Percentiles rank a stretch among this genome's conserved stretches.
phyloP scores from a whole-genome alignment of 1,140 invertebrate genomes.

The Thaumetopoea pityocampa region DNA sequence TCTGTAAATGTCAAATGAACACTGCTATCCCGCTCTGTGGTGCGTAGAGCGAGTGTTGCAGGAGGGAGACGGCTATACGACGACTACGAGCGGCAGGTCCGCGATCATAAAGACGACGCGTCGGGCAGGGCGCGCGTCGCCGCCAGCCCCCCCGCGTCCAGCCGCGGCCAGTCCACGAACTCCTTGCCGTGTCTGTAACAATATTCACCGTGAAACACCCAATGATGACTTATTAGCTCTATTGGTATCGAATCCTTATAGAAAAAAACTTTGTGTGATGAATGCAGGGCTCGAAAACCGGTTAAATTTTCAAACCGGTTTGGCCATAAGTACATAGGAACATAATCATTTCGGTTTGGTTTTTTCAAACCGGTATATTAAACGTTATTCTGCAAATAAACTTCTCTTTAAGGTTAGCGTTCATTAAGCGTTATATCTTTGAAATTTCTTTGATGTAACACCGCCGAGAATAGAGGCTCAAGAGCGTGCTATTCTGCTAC shows the following conservation, averaged over 20 bases:
- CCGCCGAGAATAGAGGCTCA: too few species aligned
- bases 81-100: constrained; percentile 55
- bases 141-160: constrained; percentile 61
- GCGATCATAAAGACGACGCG: constrained; percentile 54
- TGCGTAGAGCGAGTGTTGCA: background rate
- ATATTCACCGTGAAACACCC: background rate
- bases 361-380: too few species aligned
- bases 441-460: too few species aligned
- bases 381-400: too few species aligned
- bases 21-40: constrained; percentile 1
- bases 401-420: too few species aligned
- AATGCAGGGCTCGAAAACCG: too few species aligned
- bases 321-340: too few species aligned
- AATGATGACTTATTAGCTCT: background rate
- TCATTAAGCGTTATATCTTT: too few species aligned
- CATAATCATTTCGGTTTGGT: too few species aligned
- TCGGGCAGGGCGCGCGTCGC: constrained; percentile 28
- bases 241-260: background rate
- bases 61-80: constrained; percentile 31
- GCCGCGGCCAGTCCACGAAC: constrained; percentile 87
- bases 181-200: constrained; percentile 67
- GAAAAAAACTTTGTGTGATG: constrained; percentile 5
- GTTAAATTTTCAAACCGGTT: too few species aligned
- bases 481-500: too few species aligned
- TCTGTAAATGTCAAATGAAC: background rate